These are phyloP conservation scores for Phlogophora meticulosa DNA, from an alignment of 2,888 invertebrate species.

Conservation along the genomic window DNA sequence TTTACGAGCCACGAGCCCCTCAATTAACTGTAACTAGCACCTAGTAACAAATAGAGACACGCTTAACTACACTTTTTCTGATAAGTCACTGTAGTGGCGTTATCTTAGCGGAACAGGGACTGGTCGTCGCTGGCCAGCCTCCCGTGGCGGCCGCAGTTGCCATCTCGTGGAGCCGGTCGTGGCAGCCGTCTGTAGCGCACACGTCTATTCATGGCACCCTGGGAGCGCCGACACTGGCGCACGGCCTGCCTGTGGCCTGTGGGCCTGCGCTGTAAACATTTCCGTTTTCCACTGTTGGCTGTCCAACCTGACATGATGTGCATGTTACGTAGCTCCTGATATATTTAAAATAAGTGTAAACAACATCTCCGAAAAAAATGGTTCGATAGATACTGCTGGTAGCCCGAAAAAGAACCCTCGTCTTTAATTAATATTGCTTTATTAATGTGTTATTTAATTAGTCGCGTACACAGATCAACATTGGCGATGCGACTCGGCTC, in stretches of 20 bases:
- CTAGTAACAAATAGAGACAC: too few relatives aligned
- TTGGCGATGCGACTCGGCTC: background rate
- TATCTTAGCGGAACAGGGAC: background rate
- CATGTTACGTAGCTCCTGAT: background rate
- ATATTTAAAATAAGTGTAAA: background rate
- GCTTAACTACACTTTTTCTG: background rate
- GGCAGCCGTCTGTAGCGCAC: slow-evolving; percentile 5
- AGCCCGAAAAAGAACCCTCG: background rate
- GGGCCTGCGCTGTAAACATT: too few relatives aligned
- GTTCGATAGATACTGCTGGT: background rate
- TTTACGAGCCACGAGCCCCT: too few relatives aligned
- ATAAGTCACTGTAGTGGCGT: background rate
- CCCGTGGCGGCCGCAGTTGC: background rate
- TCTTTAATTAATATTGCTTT: background rate
- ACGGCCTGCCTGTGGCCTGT: too few relatives aligned
- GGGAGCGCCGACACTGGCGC: background rate
- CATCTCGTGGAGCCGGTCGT: background rate
- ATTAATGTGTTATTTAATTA: background rate
- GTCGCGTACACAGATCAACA: background rate
- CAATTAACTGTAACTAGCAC: background rate
- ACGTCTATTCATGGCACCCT: background rate
- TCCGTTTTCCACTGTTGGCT: too few relatives aligned
- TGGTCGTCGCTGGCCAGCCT: background rate
- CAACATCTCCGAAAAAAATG: background rate
- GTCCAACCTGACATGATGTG: background rate